Evolutionary conservation across 1,140 invertebrate genomes (phyloP), one percentile per base, ranked within the genome.

Genomic region (Thrips palmi): DNA sequence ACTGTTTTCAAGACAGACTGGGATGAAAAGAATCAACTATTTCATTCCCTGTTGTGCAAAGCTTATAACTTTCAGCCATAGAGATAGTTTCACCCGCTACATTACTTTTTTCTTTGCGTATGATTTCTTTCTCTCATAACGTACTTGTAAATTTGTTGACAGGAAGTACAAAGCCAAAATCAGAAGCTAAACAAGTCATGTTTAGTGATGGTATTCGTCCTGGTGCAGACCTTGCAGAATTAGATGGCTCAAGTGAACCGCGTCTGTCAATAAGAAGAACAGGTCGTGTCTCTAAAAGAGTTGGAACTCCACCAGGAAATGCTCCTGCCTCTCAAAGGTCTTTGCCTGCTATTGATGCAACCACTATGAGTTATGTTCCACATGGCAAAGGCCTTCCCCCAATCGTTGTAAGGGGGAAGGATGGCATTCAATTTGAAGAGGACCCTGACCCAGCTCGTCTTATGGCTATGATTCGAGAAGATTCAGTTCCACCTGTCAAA

Each of bases 151-250:
- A 21, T 12, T 33, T 36, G 29, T 42, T 42, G 31, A 22, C 37
- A 55, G 55, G 54, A 11, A 46, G 51, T 19, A 31, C 43, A n/a
- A 57, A 60, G 46, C 51, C 61, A 32, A 56, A 66, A 50, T 60
- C 72, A 54, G 58, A 73, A 51, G 54, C 71, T 55, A 75, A 76
- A 50, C 79, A 76, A 45, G 85, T 91, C 6, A 87, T 89, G 66
- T 91, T 91, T 56, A 87, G 82, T 50, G 85, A 89, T 61, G 85
- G 85, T 45, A 87, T 91, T 54, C 67, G 84, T 46, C 85, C 85
- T 40, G 85, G 85, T 41, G 85, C 82, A 51, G 85, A 89, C 61
- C 63, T 88, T 44, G 81, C 81, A 39, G 81, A 85, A 53, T 58
- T 78, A 37, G 77, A 74, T 54, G 58, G 57, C 25, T 56, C 58